Conservation (phyloP, 2,797 vertebrate species). For the Orientallactaga sibirica region DNA sequence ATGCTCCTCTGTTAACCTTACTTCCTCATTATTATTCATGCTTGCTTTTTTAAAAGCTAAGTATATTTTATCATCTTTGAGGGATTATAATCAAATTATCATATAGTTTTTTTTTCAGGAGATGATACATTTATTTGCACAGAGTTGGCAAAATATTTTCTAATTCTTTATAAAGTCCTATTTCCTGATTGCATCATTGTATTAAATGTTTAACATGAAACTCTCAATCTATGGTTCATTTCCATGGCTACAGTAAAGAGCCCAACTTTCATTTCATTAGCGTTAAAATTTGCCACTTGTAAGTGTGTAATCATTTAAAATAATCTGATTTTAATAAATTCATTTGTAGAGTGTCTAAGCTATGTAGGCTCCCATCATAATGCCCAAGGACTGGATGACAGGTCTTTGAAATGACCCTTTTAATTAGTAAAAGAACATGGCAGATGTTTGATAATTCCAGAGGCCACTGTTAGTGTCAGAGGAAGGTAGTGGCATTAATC, state of each 20-base stretch:
- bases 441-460: constrained; percentile 71
- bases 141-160: constrained; percentile 6
- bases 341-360: background rate
- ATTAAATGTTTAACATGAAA: constrained; percentile 39
- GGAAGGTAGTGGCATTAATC: background rate
- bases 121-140: background rate
- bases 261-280: background rate
- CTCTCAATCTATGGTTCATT: constrained; percentile 39
- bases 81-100: background rate
- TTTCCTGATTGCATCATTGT: background rate
- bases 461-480: background rate
- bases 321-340: constrained; percentile 29
- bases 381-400: background rate
- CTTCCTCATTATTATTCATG: background rate
- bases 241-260: background rate
- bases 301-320: background rate
- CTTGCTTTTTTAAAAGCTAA: background rate
- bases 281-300: constrained; percentile 14
- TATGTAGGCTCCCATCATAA: background rate
- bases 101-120: background rate
- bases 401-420: constrained; percentile 1
- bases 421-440: background rate
- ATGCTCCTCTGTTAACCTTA: background rate
- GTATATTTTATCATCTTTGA: background rate
- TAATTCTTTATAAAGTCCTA: background rate